These are phyloP conservation scores for Frieseomelitta varia DNA, from an alignment of 1,140 invertebrate species.

Conservation along the genomic window DNA sequence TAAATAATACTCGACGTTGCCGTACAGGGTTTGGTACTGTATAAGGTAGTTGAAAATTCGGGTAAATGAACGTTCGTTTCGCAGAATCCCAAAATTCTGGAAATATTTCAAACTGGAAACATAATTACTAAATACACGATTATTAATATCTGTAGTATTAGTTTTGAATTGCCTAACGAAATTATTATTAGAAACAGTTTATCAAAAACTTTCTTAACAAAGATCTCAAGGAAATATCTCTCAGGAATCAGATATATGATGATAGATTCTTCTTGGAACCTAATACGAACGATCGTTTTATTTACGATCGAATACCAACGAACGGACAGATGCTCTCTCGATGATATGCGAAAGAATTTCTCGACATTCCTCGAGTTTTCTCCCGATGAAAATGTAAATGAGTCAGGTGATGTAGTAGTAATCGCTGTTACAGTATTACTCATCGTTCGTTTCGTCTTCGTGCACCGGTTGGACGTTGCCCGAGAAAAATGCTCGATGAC, in stretches of 20 bases:
- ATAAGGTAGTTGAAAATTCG: too few relatives aligned
- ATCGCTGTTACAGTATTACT: conserved; percentile 31
- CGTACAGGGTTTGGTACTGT: too few relatives aligned
- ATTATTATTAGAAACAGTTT: too few relatives aligned
- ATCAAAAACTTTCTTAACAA: too few relatives aligned
- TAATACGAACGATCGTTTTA: neutral
- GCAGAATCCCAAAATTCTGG: too few relatives aligned
- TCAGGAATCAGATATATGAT: neutral
- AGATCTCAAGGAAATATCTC: neutral
- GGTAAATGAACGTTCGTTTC: too few relatives aligned
- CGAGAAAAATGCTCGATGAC: conserved; percentile 58
- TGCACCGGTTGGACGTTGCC: neutral
- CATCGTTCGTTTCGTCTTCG: conserved; percentile 32
- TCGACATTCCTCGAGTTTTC: neutral
- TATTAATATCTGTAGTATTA: too few relatives aligned
- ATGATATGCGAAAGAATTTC: neutral
- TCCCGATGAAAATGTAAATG: neutral
- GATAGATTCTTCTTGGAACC: neutral
- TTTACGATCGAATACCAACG: neutral
- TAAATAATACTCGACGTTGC: neutral
- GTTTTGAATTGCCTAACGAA: too few relatives aligned
- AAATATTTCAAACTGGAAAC: too few relatives aligned
- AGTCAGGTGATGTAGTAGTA: conserved; percentile 33
- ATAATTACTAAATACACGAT: too few relatives aligned
- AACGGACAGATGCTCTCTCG: neutral